Evolutionary conservation across 92 coral and sea anemone genomes (phyloP), one percentile per base, ranked within the genome.

Genomic region (Zoanthus solanderi): DNA sequence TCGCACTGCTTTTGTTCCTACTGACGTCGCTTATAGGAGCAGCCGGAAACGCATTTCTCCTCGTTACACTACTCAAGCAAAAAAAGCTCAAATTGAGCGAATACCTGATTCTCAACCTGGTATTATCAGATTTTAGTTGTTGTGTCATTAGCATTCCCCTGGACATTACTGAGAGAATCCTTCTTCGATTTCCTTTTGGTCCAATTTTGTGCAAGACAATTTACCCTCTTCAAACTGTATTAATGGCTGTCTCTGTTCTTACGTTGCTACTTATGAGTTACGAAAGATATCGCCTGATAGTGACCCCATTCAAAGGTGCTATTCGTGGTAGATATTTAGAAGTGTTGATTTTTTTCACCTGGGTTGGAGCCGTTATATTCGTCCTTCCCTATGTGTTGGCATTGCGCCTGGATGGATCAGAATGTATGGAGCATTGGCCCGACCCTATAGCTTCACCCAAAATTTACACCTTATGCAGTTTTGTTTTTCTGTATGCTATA

Each of bases 141-240:
- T 88, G 91, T 18, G 56, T 65, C 18, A 48, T 91, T 11, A 86
- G 97, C 45, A 90, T 94, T 61, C 97, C 97, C 7, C 84, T 94
- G 76, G 93, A 94, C 67, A 82, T 92, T 7, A 92, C 89, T 0
- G 97, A 94, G 67, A 81, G 91, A 78, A 67, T 92, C 34, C 87
- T 85, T 1, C 83, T 72, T 2, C 67, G 79, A 32, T 94, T 93
- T 77, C 97, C 94, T 5, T 94, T 79, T 67, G 97, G 92, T 37
- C 89, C 82, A 14, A 80, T 85, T n/a, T 86, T 94, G 56, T 94
- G 97, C 44, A 91, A 82, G 53, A 67, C 83, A 9, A 84, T 92
- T 52, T 94, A 93, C 88, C 97, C 97, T 57, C 76, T 90, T 28
- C 97, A 94, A 84, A 92, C 97, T 56, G 85, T 92, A 0, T 79